Conservation (phyloP, 2,113 vertebrate genomes). For the Tretioscincus oriximinensis region DNA sequence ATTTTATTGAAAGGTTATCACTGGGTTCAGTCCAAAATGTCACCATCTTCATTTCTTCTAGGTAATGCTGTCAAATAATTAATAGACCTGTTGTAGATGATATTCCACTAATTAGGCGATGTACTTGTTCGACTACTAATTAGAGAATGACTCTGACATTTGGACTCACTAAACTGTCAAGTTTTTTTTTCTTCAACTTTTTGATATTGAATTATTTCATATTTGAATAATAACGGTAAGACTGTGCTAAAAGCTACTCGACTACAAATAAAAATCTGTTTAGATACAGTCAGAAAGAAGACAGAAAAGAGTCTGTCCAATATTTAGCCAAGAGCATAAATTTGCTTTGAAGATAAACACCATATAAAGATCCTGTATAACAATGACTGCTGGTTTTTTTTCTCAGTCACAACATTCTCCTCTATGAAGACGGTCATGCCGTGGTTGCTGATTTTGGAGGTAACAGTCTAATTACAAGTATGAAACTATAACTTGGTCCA, state of each 20-base stretch:
- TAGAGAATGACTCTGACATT: constrained; percentile 31
- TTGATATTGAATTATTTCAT: background rate
- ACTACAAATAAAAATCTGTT: background rate
- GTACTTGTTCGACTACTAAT: constrained; percentile 27
- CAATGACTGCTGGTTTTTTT: constrained; percentile 1
- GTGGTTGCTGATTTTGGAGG: constrained; percentile 97
- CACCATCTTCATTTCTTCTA: constrained; percentile 15
- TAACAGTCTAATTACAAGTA: constrained; percentile 52
- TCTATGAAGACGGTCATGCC: constrained; percentile 92
- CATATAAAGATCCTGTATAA: background rate
- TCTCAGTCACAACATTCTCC: constrained; percentile 90
- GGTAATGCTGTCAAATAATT: constrained; percentile 2
- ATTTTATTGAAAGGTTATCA: constrained; percentile 27
- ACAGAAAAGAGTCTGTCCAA: background rate
- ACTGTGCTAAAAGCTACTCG: background rate
- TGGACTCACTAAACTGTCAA: constrained; percentile 14
- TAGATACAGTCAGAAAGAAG: background rate
- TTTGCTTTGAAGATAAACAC: background rate
- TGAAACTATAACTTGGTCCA: too few species aligned
- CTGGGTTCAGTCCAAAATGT: constrained; percentile 22
- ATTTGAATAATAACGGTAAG: background rate
- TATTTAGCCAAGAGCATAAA: background rate
- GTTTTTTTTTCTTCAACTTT: constrained; percentile 1
- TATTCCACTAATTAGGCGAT: constrained; percentile 22
- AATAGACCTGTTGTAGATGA: constrained; percentile 34